Percentiles rank a stretch among this genome's conserved stretches.
Conservation (phyloP, 2,113 vertebrate species). For the Melanocharis versteri region DNA sequence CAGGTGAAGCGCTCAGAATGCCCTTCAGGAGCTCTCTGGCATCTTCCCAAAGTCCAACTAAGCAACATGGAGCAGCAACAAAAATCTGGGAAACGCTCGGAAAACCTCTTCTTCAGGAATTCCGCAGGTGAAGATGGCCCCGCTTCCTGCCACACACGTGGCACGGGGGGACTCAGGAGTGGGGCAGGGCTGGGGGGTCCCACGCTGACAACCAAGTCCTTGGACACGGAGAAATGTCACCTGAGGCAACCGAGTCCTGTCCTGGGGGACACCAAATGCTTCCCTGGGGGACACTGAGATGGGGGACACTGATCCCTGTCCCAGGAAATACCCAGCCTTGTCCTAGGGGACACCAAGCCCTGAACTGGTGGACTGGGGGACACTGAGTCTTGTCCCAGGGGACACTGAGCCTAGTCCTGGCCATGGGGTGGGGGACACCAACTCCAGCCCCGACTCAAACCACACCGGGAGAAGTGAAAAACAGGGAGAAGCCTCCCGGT, state of each 20-base stretch:
- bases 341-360: not conserved
- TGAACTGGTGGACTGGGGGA: not conserved
- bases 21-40: not conserved
- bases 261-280: not conserved
- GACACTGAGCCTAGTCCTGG: not conserved
- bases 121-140: not conserved
- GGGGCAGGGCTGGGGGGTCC: not conserved
- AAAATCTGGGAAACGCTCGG: not conserved
- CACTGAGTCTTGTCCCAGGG: not conserved
- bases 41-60: not conserved
- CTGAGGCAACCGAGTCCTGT: rapidly evolving
- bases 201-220: rapidly evolving
- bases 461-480: no score
- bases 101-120: not conserved
- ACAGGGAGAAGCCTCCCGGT: not conserved
- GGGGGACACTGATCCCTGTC: not conserved
- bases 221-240: not conserved
- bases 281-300: not conserved
- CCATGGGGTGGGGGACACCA: not conserved
- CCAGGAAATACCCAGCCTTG: not conserved
- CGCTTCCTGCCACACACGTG: rapidly evolving
- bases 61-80: not conserved
- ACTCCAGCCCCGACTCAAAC: not conserved
- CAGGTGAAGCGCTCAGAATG: not conserved
- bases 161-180: not conserved